A percentile compares a stretch with the other conserved stretches of the same genome.
Conservation (phyloP, 2,113 vertebrate genomes). For the Morphnarchus princeps region DNA sequence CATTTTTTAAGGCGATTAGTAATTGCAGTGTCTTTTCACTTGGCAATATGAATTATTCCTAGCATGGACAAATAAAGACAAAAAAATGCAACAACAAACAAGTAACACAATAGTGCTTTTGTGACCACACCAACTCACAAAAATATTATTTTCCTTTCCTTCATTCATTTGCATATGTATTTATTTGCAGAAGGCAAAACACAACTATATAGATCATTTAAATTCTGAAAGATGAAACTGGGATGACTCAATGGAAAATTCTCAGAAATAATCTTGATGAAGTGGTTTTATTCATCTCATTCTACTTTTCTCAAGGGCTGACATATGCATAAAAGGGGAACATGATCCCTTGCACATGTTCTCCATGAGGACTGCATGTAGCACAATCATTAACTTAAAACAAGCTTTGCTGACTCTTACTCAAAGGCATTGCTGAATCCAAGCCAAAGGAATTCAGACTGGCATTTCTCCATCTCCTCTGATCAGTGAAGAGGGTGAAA, state of each 20-base stretch:
- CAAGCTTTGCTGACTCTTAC: conserved; percentile 12
- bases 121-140: neutral
- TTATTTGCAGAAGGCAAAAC: conserved; percentile 6
- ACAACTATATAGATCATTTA: neutral
- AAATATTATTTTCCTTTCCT: neutral
- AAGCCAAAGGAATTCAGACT: conserved; percentile 36
- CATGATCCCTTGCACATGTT: conserved; percentile 48
- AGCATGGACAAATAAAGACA: neutral
- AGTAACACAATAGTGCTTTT: conserved; percentile 6
- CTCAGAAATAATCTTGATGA: neutral
- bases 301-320: conserved; percentile 47
- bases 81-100: neutral
- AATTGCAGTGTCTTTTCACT: neutral
- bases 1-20: neutral
- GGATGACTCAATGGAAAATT: conserved; percentile 25
- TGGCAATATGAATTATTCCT: neutral
- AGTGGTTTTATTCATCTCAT: conserved; percentile 32
- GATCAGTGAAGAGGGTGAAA: neutral
- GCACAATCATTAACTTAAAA: conserved; percentile 26
- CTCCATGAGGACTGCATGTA: conserved; percentile 13
- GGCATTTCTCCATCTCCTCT: neutral
- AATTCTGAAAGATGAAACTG: neutral
- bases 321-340: neutral
- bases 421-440: conserved; percentile 28
- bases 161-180: neutral